Base-by-base conservation (phyloP, 2,113 vertebrate genomes). In the Ceyx cyanopectus region DNA sequence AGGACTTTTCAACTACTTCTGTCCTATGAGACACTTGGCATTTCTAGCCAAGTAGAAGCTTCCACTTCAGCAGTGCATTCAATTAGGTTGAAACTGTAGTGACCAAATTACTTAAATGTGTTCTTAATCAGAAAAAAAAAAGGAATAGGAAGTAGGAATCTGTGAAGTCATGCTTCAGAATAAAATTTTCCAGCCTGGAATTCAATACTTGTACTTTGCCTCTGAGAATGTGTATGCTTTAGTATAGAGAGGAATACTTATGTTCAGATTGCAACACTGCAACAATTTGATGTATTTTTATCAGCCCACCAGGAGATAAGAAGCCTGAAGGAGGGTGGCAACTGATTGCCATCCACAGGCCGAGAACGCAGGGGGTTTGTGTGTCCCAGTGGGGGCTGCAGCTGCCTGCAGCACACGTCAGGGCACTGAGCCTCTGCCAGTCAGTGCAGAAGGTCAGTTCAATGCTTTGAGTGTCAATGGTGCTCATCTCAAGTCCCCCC, bases 21-120 rank as follows among this genome's bases (percentile, higher is more conserved):
- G 58, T 86, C 7, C 9, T 88, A 4, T 60, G 56, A 93, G 46
- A 21, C 7, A 58, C 43, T 76, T 87, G 30, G 22, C 63, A 90
- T 65, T 27, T 65, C 37, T 45, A 70, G 29, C 84, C 61, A 70
- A 89, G 72, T 43, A 70, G 81, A 73, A 87, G 37, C 58, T 89
- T 84, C 66, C 19, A n/a, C 61, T 93, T 92, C 54, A 91, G 40
- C 69, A 72, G 37, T 76, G 40, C 30, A 41, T 92, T 94, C 81
- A 83, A 7, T 81, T 26, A 87, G 66, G 54, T 50, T 90, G 23
- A 75, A 82, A 37, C 37, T 92, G 45, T 51, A 85, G 83, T 83
- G 70, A 87, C 30, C 48, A 67, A 81, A 66, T 77, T 27, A 81
- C 82, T 93, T n/a, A 89, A 65, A 61, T 68, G 30, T 7, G 27